Evolutionary conservation across 2,797 vertebrate genomes (phyloP).

Genomic region (Etheostoma nigrum): DNA sequence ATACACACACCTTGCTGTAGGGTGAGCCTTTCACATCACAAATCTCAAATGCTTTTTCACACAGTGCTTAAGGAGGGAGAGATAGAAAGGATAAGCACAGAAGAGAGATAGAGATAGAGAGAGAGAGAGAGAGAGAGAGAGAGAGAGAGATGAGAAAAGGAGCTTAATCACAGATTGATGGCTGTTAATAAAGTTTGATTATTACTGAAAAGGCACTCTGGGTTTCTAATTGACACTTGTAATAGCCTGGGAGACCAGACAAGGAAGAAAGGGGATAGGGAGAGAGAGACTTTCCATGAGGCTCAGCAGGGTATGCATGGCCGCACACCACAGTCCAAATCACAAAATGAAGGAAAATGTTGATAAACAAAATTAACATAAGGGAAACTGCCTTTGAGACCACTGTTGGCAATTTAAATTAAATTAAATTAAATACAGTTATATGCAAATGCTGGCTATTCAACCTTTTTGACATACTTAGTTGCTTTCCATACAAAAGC

Average conservation of each 20-base stretch:
- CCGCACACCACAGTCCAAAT: constrained; percentile 31
- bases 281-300: constrained; percentile 28
- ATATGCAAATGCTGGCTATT: background rate
- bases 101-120: no score
- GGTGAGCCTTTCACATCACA: constrained; percentile 39
- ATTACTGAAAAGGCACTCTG: constrained; percentile 71
- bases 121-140: no score
- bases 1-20: constrained; percentile 35
- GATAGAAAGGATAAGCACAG: constrained; percentile 50
- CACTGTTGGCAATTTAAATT: no score
- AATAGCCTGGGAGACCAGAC: constrained; percentile 44
- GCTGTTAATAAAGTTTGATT: constrained; percentile 74
- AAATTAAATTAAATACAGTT: background rate
- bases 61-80: constrained; percentile 39
- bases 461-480: background rate
- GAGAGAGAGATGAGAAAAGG: constrained; percentile 39
- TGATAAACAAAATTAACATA: constrained; percentile 11
- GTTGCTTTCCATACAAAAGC: background rate
- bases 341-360: constrained; percentile 19
- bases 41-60: constrained; percentile 50
- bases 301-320: constrained; percentile 26
- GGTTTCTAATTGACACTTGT: constrained; percentile 66
- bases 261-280: constrained; percentile 13
- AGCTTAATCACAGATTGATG: constrained; percentile 65
- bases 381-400: no score